phyloP scores from a whole-genome alignment of 2,888 invertebrate species.

The Oeneis ivallda region DNA sequence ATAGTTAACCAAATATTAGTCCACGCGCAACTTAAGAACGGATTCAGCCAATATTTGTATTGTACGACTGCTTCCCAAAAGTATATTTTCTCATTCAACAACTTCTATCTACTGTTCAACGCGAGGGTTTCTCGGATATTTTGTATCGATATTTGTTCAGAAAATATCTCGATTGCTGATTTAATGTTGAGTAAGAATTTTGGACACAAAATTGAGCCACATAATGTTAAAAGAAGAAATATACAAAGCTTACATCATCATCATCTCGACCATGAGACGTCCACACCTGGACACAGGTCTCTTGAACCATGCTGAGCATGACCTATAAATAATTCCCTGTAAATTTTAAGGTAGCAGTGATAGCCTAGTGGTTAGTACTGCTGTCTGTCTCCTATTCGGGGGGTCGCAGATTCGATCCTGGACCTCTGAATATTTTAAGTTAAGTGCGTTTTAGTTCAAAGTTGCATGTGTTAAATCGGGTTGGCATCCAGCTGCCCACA shows the following conservation, averaged over 20 bases:
- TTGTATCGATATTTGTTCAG: conserved; percentile 63
- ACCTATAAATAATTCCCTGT: no score
- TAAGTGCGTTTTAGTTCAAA: no score
- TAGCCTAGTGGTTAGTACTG: no score
- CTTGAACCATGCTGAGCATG: no score
- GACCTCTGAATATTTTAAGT: no score
- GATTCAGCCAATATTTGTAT: conserved; percentile 77
- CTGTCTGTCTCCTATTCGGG: no score
- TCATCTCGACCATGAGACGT: no score
- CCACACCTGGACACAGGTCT: no score
- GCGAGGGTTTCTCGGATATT: conserved; percentile 53
- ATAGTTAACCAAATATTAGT: conserved; percentile 69
- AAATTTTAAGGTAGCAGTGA: no score
- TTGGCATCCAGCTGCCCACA: no score
- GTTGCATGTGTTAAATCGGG: no score
- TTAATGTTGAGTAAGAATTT: conserved; percentile 46
- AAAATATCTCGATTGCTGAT: conserved; percentile 51
- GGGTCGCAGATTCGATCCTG: no score
- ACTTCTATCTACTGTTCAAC: conserved; percentile 62
- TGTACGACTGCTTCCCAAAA: conserved; percentile 72
- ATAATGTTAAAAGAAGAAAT: not conserved
- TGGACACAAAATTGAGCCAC: conserved; percentile 1
- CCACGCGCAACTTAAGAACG: conserved; percentile 68
- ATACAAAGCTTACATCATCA: not conserved
- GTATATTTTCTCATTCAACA: conserved; percentile 76